Percentiles rank a stretch among this genome's conserved stretches.
These are phyloP conservation scores for Thera obeliscata DNA, from an alignment of 2,888 invertebrate species.

Conservation along the genomic window DNA sequence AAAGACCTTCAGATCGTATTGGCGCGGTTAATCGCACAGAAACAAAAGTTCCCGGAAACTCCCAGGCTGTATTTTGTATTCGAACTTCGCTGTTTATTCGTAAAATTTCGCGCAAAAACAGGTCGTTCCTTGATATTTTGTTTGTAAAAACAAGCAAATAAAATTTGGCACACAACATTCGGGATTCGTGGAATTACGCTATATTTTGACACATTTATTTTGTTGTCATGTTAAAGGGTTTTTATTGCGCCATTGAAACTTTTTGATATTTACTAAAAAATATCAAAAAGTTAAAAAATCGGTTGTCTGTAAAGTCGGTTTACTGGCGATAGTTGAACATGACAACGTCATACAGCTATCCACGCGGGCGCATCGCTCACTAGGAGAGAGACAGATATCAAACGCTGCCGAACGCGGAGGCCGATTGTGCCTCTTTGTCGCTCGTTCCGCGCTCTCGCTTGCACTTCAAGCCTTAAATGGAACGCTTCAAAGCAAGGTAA, in stretches of 20 bases:
- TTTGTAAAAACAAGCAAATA: slow-evolving; percentile 27
- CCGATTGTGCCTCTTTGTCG: too few species aligned
- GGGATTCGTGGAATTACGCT: slow-evolving; percentile 1
- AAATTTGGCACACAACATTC: slow-evolving; percentile 15
- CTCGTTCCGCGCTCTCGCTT: too few species aligned
- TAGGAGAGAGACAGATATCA: too few species aligned
- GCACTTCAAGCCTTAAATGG: too few species aligned
- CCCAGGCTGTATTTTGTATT: slow-evolving; percentile 16
- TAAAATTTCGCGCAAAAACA: slow-evolving; percentile 25
- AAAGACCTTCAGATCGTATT: slow-evolving; percentile 21
- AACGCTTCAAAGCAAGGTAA: too few species aligned
- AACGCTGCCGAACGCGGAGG: too few species aligned
- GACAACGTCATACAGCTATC: too few species aligned
- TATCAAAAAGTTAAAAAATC: too few species aligned
- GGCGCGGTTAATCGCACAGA: slow-evolving; percentile 48
- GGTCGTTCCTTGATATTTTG: slow-evolving; percentile 20
- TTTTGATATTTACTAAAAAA: too few species aligned
- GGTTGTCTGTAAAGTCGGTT: too few species aligned
- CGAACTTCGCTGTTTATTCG: slow-evolving; percentile 34
- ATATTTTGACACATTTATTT: slow-evolving; percentile 4
- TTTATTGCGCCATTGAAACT: neutral
- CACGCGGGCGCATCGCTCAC: too few species aligned
- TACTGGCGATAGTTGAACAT: too few species aligned
- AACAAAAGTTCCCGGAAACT: slow-evolving; percentile 47
- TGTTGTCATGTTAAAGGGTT: neutral